Conservation (phyloP, 2,113 vertebrate species). For the Trachemys scripta region DNA sequence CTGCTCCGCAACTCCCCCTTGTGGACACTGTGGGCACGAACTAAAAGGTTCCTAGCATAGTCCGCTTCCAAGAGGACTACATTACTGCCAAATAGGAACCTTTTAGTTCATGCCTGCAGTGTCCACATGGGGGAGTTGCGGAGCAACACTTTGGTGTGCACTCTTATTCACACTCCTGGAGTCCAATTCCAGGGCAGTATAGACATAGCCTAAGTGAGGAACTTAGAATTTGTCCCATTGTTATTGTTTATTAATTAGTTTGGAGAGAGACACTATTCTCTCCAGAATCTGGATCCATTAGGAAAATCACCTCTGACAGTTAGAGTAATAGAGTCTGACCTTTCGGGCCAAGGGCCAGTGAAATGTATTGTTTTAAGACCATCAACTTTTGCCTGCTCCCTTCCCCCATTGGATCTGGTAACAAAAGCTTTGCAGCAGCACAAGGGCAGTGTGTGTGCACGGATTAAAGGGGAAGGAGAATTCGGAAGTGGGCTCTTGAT, state of each 20-base stretch:
- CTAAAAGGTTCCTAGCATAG: neutral
- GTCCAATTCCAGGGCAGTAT: neutral
- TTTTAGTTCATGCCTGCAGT: too few relatives aligned
- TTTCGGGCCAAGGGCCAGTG: neutral
- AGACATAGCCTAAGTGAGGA: neutral
- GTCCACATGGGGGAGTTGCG: too few relatives aligned
- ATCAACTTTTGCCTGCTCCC: slow-evolving; percentile 16
- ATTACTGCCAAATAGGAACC: too few relatives aligned
- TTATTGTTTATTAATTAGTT: rapidly evolving
- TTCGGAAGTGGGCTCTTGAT: slow-evolving; percentile 74
- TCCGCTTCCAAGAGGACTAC: neutral
- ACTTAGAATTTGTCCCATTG: rapidly evolving
- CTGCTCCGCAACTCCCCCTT: neutral
- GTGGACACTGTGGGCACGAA: neutral
- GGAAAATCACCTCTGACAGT: neutral
- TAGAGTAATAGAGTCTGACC: neutral
- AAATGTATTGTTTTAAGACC: slow-evolving; percentile 55
- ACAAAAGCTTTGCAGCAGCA: slow-evolving; percentile 21
- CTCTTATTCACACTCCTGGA: neutral
- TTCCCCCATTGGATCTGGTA: neutral
- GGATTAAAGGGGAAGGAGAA: slow-evolving; percentile 51
- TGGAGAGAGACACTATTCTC: rapidly evolving
- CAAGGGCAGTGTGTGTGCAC: slow-evolving; percentile 36
- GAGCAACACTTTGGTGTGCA: neutral
- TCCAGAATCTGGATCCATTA: neutral